Conservation (phyloP, 2,888 invertebrate genomes). For the Hedychridium roseum region DNA sequence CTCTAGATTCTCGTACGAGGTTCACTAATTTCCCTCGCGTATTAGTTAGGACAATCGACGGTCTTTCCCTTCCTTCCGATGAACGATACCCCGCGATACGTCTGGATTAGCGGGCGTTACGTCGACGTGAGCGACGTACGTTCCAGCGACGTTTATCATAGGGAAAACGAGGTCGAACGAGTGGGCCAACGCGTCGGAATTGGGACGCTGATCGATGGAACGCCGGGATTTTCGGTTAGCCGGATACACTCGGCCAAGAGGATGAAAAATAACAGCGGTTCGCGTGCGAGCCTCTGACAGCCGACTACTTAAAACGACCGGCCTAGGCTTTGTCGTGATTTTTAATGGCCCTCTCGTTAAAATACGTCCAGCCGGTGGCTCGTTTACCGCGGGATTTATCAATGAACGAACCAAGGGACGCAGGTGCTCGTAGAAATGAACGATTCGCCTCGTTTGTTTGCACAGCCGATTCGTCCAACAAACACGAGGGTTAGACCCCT, state of each 20-base stretch:
- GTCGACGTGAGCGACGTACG: constrained; percentile 5
- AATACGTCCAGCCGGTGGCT: too few relatives aligned
- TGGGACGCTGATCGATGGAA: constrained; percentile 35
- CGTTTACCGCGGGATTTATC: too few relatives aligned
- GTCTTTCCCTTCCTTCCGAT: background rate
- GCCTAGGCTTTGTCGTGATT: constrained; percentile 35
- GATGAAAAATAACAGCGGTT: too few relatives aligned
- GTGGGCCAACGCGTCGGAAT: constrained; percentile 27
- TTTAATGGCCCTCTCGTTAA: constrained; percentile 41
- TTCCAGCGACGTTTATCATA: constrained; percentile 18
- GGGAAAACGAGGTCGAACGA: constrained; percentile 26
- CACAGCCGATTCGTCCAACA: constrained; percentile 27
- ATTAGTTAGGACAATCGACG: too few relatives aligned
- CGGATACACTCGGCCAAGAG: too few relatives aligned
- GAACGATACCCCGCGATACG: constrained; percentile 10
- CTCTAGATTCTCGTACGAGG: too few relatives aligned
- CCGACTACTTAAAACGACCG: constrained; percentile 36
- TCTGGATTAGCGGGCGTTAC: constrained; percentile 19
- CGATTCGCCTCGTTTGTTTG: constrained; percentile 25
- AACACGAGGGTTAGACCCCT: constrained; percentile 21
- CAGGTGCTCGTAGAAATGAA: too few relatives aligned
- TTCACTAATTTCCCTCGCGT: too few relatives aligned
- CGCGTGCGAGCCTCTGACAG: too few relatives aligned
- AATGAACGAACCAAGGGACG: too few relatives aligned
- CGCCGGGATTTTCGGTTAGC: constrained; percentile 18